phyloP scores from a whole-genome alignment of 2,888 invertebrate genomes.

The Rambutsinella grinnellia region DNA sequence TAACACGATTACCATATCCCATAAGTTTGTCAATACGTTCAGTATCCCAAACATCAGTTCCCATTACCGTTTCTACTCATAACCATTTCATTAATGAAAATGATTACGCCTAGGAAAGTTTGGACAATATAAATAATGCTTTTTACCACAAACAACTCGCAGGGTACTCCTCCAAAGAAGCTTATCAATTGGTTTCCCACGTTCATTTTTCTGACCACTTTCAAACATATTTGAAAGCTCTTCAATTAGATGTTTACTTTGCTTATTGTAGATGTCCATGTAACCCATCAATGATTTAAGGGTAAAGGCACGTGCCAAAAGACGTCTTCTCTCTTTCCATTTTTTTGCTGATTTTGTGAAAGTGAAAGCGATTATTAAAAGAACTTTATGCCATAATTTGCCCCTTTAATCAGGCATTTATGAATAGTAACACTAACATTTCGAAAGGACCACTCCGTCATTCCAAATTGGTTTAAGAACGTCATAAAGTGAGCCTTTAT shows the following conservation, averaged over 20 bases:
- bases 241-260: neutral
- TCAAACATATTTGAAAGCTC: neutral
- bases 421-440: no score
- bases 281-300: slow-evolving; percentile 2
- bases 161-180: slow-evolving; percentile 1
- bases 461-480: no score
- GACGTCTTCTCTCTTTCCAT: no score
- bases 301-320: no score
- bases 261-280: slow-evolving; percentile 9
- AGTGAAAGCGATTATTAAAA: no score
- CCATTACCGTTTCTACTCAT: neutral
- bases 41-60: neutral
- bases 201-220: neutral
- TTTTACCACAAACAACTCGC: slow-evolving; percentile 5
- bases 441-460: no score
- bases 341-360: no score
- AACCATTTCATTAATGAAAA: neutral
- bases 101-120: neutral
- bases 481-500: no score
- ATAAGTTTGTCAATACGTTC: neutral
- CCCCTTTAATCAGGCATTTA: no score
- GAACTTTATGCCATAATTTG: no score
- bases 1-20: neutral
- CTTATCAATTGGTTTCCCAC: neutral
- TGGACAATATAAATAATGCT: no score